Base-by-base conservation (phyloP, 2,888 invertebrate species). In the Orchestes rusci region DNA sequence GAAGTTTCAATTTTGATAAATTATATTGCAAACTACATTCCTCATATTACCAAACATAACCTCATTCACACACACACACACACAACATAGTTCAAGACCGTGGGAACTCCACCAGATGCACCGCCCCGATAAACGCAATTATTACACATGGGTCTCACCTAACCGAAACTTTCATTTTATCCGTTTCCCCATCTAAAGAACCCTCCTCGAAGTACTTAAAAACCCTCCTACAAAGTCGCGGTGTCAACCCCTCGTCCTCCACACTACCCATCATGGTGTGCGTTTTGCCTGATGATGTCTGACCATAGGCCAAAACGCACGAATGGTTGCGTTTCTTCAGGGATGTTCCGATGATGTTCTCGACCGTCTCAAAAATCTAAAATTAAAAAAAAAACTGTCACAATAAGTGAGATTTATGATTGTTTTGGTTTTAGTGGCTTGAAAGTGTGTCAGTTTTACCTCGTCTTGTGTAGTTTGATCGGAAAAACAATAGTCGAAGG, bases 251-350 rank as follows among this genome's bases (percentile, higher is more conserved):
- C n/a, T 72, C 72, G 59, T 72, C 70, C 38, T 72, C 70, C 59
- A 72, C 59, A 33, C 72, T 65, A 1, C 84, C 84, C 76, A 83
- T 79, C 83, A 84, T 84, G 5, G 84, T 84, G 60, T 82, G 80
- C 0, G 84, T 84, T 66, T 84, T 84, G 16, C 84, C 84, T 1
- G 83, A 80, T 1, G 84, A 79, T 56, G 83, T 84, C 65, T 84
- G 84, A 1, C 84, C 84, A 58, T 84, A 84, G 1, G 84, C 82
- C 60, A 84, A 71, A 28, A 84, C 75, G 60, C 83, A 84, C 1
- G 80, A 76, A 51, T 83, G 79, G 52, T 73, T 73, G 0, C 85
- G 81, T 2, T 71, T 71, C 43, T 74, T 72, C 7, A 84, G 69
- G 19, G 78, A 76, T 17, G 74, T 70, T 36, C 83, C 68, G 16